Evolutionary conservation across 2,888 invertebrate genomes (phyloP).

Genomic region (Drosophila kanekoi): DNA sequence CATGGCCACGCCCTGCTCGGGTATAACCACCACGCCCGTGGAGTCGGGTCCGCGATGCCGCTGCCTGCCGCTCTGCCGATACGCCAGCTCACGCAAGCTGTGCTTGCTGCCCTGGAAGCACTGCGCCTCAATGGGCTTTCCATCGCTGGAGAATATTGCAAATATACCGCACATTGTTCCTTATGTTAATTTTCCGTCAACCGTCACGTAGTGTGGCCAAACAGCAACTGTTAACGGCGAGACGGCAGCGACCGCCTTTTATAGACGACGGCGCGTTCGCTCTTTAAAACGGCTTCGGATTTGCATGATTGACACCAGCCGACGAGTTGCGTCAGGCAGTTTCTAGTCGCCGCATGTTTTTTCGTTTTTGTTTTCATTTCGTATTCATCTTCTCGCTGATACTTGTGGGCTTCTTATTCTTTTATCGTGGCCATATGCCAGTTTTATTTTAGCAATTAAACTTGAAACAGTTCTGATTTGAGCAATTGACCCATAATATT

Average conservation of each 20-base stretch:
- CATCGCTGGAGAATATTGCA: constrained; percentile 83
- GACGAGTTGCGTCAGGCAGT: constrained; percentile 30
- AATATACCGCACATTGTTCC: constrained; percentile 84
- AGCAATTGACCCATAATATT: neutral
- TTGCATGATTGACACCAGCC: neutral
- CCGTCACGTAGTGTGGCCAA: constrained; percentile 15
- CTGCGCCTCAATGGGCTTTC: constrained; percentile 69
- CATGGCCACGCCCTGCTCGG: constrained; percentile 81
- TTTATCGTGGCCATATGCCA: neutral
- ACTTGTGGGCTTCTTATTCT: neutral
- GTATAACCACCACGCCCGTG: constrained; percentile 79
- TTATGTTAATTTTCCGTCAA: neutral
- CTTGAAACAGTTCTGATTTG: neutral
- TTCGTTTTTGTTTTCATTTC: neutral
- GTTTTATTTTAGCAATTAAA: neutral
- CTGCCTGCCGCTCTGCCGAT: constrained; percentile 83
- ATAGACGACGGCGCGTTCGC: constrained; percentile 16
- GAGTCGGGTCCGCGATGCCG: constrained; percentile 84
- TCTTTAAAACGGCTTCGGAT: neutral
- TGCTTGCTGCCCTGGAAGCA: constrained; percentile 69
- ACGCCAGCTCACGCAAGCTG: constrained; percentile 82
- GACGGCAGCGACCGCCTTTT: constrained; percentile 1
- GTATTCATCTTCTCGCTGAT: neutral
- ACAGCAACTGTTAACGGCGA: constrained; percentile 23
- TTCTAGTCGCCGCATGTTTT: neutral